These are phyloP conservation scores for Drosophila diplacantha DNA, from an alignment of 2,888 invertebrate genomes.

Conservation along the genomic window DNA sequence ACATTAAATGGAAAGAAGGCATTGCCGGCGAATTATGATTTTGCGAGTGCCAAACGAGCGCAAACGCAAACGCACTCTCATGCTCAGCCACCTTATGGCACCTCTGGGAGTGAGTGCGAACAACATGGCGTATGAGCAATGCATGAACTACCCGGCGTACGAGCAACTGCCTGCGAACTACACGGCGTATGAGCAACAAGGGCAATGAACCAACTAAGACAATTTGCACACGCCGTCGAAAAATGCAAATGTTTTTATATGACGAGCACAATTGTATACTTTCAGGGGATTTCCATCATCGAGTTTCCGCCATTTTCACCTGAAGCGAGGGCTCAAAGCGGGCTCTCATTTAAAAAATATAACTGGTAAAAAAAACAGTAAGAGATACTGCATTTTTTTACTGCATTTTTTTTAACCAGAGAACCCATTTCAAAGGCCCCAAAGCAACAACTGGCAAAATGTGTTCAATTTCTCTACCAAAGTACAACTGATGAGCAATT, in stretches of 20 bases:
- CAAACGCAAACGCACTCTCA: conserved; percentile 12
- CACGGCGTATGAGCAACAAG: conserved; percentile 6
- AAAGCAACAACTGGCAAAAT: background rate
- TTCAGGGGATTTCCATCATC: conserved; percentile 41
- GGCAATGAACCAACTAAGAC: conserved; percentile 3
- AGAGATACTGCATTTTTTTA: too few relatives aligned
- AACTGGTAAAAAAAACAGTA: too few relatives aligned
- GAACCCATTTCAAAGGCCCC: background rate
- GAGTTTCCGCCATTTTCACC: background rate
- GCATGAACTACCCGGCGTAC: conserved; percentile 30
- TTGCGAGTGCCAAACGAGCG: conserved; percentile 42
- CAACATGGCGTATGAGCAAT: conserved; percentile 41
- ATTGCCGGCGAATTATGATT: conserved; percentile 68
- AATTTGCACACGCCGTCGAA: conserved; percentile 1
- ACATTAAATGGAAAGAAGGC: conserved; percentile 69
- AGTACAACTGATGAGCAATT: conserved; percentile 19
- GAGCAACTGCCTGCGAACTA: conserved; percentile 34
- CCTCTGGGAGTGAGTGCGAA: conserved; percentile 42
- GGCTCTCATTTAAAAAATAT: background rate
- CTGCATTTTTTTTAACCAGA: background rate
- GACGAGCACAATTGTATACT: conserved; percentile 26
- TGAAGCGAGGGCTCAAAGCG: conserved; percentile 20
- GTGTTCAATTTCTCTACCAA: background rate
- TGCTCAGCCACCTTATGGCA: conserved; percentile 41
- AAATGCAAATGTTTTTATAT: conserved; percentile 38